Base-by-base conservation (phyloP, 2,797 vertebrate genomes). In the Acrocephalus scirpaceus region DNA sequence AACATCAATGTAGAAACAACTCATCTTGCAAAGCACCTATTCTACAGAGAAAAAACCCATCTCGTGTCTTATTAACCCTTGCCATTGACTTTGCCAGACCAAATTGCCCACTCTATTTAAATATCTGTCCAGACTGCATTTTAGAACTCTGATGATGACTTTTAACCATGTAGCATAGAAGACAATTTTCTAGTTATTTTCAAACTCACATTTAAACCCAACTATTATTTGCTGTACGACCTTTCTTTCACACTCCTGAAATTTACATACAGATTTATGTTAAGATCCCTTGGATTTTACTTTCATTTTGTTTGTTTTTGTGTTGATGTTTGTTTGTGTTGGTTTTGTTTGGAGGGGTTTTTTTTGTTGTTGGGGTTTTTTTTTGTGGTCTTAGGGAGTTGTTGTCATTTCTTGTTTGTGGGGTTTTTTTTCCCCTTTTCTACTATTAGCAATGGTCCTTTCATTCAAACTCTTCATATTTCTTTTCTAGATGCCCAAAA, bases 341-440 rank as follows among this genome's bases (percentile, higher is more conserved):
- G 23, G 7, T 64, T 89, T 50, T 27, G 26, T 72, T 69, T 34
- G 42, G 25, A 70, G 44, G 6, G 4, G 2, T n/a, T 40, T 48
- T 53, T 71, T 58, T 2, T n/a, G 40, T 48, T 53, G 66, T 58
- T 2, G 7, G 29, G 19, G n/a, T 58, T 12, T 38, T 6, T 48
- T 53, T 71, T 58, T 2, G 6, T n/a, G 19, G n/a, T 58, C 10
- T 38, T 7, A 2, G 8, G 10, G 5, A 4, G 6, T 25, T 3
- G 15, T 47, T 66, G 21, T 34, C 0, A 23, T 32, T 66, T 90
- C 25, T 66, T 32, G 4, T 14, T 26, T 18, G 23, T n/a, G 36
- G 5, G 4, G 0, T 1, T 9, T 70, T 67, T 42, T 44, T n/a
- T 0, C 3, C 2, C 18, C 1, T 79, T 81, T 65, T 50, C n/a